Evolutionary conservation across 2,113 vertebrate genomes (phyloP), one percentile per base, ranked within the genome.

Genomic region (Tachysurus fulvidraco): DNA sequence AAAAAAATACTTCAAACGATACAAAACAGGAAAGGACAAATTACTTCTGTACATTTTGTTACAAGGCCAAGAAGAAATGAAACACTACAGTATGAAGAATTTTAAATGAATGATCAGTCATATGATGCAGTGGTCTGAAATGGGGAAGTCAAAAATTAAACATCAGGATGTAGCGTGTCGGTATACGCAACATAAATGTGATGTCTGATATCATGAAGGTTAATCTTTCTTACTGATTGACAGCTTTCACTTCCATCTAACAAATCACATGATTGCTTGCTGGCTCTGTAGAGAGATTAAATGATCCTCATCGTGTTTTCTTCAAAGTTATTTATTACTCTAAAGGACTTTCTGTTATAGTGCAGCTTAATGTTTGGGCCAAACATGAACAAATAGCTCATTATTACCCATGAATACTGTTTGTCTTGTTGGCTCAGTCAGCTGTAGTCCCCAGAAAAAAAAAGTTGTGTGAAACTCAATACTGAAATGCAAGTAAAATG

Each of bases 171-270:
- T 52, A 50, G 23, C 21, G 52, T 13, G 13, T 81, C 57, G 64
- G 36, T 64, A 52, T 60, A 81, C 8, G 36, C 55, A 41, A 41
- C 28, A 17, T 17, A 28, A 55, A 54, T 60, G n/a, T 44, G 55
- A 81, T 60, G 59, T 64, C 36, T 81, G 59, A 81, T 81, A 64
- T 46, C 59, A 81, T 44, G 13, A 14, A 0, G 36, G 16, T 81
- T 64, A 46, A 64, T 64, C 23, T 64, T 5, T 21, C 10, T 1
- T 16, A 41, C 12, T n/a, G 21, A 46, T 14, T n/a, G 55, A n/a
- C 36, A 82, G 16, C 1, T 81, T 86, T 81, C 50, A 80, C 28
- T 81, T 86, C 77, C 52, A 28, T 69, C 0, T 52, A n/a, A 50
- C 36, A 77, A 13, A 9, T 54, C 71, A 85, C 41, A 67, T 41